Conservation (phyloP, 1,140 invertebrate genomes). For the Drosophila repleta region DNA sequence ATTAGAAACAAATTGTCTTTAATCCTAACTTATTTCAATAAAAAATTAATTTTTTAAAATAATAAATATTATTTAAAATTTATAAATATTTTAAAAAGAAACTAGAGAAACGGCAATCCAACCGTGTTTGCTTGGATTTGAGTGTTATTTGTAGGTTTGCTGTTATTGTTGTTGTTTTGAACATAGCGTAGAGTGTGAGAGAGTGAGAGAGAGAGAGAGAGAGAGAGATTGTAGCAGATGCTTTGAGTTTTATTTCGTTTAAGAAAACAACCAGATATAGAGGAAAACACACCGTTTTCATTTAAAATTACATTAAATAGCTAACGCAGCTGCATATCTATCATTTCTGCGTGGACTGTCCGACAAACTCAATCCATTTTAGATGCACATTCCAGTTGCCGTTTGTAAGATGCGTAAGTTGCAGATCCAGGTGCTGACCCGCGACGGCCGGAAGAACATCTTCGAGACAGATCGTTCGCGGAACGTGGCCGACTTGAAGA, state of each 20-base stretch:
- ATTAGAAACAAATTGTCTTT: too few relatives aligned
- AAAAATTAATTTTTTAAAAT: too few relatives aligned
- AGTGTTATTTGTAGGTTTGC: too few relatives aligned
- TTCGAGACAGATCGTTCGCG: conserved; percentile 58
- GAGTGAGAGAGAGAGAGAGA: too few relatives aligned
- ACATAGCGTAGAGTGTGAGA: too few relatives aligned
- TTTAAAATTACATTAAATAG: conserved; percentile 21
- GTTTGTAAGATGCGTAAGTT: conserved; percentile 42
- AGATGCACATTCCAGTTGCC: conserved; percentile 3
- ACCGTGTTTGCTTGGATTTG: too few relatives aligned
- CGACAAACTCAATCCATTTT: neutral
- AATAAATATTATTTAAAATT: too few relatives aligned
- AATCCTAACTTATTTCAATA: too few relatives aligned
- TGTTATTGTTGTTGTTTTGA: too few relatives aligned
- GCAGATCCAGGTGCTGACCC: conserved; percentile 57
- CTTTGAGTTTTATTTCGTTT: conserved; percentile 22
- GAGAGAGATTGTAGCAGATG: neutral
- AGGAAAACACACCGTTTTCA: conserved; percentile 10
- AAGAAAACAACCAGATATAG: neutral
- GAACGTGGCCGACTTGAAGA: conserved; percentile 54
- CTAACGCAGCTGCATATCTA: neutral
- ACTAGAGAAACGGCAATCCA: too few relatives aligned
- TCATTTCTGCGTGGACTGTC: neutral
- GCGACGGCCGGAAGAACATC: conserved; percentile 55
- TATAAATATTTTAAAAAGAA: too few relatives aligned